These are phyloP conservation scores for Pholis gunnellus DNA, from an alignment of 2,113 vertebrate genomes.

Conservation along the genomic window DNA sequence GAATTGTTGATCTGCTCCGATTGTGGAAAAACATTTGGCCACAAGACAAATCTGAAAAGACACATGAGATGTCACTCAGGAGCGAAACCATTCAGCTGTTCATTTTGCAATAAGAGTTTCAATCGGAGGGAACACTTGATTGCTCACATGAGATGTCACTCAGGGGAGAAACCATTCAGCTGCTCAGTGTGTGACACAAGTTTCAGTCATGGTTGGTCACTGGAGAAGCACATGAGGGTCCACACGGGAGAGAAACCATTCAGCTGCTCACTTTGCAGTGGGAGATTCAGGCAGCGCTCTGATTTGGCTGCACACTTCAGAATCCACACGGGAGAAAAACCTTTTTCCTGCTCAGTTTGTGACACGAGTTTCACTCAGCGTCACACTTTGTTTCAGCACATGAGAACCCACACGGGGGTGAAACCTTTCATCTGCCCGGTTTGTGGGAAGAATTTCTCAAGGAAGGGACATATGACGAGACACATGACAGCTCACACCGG, in stretches of 20 bases:
- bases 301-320: neutral
- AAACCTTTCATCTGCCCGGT: neutral
- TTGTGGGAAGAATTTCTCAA: conserved; percentile 25
- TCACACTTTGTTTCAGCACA: conserved; percentile 17
- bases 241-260: neutral
- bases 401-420: neutral
- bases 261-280: neutral
- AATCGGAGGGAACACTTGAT: neutral
- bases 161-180: neutral
- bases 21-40: neutral
- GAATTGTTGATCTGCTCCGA: neutral
- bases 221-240: neutral
- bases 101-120: no score
- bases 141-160: neutral
- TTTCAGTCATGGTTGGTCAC: conserved; percentile 1
- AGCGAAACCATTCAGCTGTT: neutral
- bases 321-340: conserved; percentile 7
- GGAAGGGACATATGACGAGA: neutral
- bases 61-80: neutral
- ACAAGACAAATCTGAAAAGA: neutral
- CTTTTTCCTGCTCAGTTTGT: conserved; percentile 4
- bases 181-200: neutral
- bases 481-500: no score
- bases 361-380: neutral
- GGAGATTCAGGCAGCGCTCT: conserved; percentile 1